A percentile compares a stretch with the other conserved stretches of the same genome.
Conservation (phyloP, 2,888 invertebrate species). For the Calameuta idolon region DNA sequence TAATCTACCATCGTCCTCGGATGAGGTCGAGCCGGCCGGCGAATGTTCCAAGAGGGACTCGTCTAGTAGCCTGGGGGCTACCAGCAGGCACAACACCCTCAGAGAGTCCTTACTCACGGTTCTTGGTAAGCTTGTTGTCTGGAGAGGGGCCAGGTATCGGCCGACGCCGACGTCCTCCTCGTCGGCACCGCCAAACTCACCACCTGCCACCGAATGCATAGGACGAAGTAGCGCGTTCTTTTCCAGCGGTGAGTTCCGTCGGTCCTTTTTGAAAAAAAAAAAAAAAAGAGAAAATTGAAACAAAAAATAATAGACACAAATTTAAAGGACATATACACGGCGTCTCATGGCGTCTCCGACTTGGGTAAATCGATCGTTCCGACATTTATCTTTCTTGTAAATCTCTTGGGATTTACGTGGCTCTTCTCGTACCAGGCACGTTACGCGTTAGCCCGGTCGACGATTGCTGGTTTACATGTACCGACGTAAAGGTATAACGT, state of each 20-base stretch:
- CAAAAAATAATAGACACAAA: neutral
- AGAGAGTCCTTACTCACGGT: slow-evolving; percentile 77
- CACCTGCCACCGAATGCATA: slow-evolving; percentile 69
- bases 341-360: slow-evolving; percentile 4
- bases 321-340: neutral
- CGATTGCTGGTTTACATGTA: slow-evolving; percentile 29
- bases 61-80: slow-evolving; percentile 60
- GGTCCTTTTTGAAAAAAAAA: neutral
- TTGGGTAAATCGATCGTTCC: neutral
- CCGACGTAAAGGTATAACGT: slow-evolving; percentile 20
- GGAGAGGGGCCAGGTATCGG: slow-evolving; percentile 69
- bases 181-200: slow-evolving; percentile 65
- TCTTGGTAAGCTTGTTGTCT: slow-evolving; percentile 73
- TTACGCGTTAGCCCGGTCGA: slow-evolving; percentile 19
- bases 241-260: slow-evolving; percentile 58
- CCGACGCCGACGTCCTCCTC: slow-evolving; percentile 62
- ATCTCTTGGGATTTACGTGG: neutral
- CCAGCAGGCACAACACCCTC: slow-evolving; percentile 67
- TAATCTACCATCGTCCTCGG: slow-evolving; percentile 50
- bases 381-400: neutral
- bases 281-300: neutral
- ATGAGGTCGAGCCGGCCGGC: slow-evolving; percentile 51
- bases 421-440: neutral
- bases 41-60: slow-evolving; percentile 61
- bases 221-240: slow-evolving; percentile 68